Conservation (phyloP, 1,140 invertebrate genomes). For the Hyles euphorbiae region DNA sequence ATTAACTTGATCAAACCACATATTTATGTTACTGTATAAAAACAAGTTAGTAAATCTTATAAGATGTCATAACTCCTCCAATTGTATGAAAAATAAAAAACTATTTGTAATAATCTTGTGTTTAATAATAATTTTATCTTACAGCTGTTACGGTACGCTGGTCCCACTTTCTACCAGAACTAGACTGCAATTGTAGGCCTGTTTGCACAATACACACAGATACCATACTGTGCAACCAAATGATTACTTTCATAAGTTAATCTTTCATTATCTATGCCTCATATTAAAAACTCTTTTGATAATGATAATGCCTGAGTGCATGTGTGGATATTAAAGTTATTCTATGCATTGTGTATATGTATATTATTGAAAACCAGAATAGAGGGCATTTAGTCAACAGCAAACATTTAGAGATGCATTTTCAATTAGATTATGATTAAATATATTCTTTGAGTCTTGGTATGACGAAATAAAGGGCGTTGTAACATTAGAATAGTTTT, state of each 20-base stretch:
- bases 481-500: conserved; percentile 3
- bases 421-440: too few relatives aligned
- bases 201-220: conserved; percentile 16
- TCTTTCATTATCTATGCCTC: conserved; percentile 15
- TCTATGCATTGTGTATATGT: too few relatives aligned
- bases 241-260: conserved; percentile 18
- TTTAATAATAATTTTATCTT: conserved; percentile 10
- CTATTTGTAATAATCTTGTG: background rate
- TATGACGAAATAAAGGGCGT: too few relatives aligned
- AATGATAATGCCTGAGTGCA: conserved; percentile 13
- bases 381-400: too few relatives aligned
- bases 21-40: too few relatives aligned
- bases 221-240: conserved; percentile 12
- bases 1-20: too few relatives aligned
- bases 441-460: too few relatives aligned
- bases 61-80: too few relatives aligned
- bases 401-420: too few relatives aligned
- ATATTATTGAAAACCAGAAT: too few relatives aligned
- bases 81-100: too few relatives aligned
- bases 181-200: conserved; percentile 12
- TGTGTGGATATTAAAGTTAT: background rate
- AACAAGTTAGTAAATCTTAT: too few relatives aligned
- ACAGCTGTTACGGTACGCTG: conserved; percentile 14
- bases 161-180: conserved; percentile 25
- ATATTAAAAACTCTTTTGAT: conserved; percentile 16